A percentile compares a stretch with the other conserved stretches of the same genome.
Evolutionary conservation across 37 sponge, comb jelly and placozoan genomes (phyloP).

Genomic region (Petrosia ficiformis): DNA sequence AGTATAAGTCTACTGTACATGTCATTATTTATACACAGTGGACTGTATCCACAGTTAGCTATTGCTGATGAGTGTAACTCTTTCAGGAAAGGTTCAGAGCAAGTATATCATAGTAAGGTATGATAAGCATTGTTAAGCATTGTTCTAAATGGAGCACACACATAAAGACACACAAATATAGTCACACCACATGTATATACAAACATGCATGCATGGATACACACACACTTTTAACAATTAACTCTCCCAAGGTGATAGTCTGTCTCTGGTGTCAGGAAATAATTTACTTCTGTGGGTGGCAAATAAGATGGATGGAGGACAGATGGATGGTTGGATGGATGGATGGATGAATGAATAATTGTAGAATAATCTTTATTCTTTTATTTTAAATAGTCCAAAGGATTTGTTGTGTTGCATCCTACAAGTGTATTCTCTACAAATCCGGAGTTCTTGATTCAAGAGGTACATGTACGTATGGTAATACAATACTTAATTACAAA

Average conservation of each 20-base stretch:
- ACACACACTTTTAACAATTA: too few species aligned
- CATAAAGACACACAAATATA: background rate
- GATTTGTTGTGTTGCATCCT: constrained; percentile 79
- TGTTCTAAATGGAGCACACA: background rate
- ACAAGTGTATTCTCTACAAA: constrained; percentile 79
- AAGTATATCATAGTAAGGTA: constrained; percentile 86
- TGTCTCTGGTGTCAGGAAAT: too few species aligned
- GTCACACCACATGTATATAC: background rate
- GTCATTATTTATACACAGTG: constrained; percentile 43
- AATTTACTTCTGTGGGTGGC: too few species aligned
- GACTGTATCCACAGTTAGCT: constrained; percentile 92
- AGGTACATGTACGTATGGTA: constrained; percentile 13
- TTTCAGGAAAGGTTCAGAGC: constrained; percentile 77
- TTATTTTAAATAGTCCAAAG: constrained; percentile 48
- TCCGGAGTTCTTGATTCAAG: constrained; percentile 64
- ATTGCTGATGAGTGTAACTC: constrained; percentile 84
- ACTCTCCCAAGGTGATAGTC: too few species aligned
- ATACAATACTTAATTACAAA: too few species aligned
- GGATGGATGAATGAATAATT: too few species aligned
- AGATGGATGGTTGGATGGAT: too few species aligned
- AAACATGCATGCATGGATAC: too few species aligned
- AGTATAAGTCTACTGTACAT: background rate
- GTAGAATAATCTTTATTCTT: too few species aligned
- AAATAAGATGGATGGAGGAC: too few species aligned
- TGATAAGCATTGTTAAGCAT: too few species aligned